Evolutionary conservation across 2,888 invertebrate genomes (phyloP).

Genomic region (Leptothorax acervorum): DNA sequence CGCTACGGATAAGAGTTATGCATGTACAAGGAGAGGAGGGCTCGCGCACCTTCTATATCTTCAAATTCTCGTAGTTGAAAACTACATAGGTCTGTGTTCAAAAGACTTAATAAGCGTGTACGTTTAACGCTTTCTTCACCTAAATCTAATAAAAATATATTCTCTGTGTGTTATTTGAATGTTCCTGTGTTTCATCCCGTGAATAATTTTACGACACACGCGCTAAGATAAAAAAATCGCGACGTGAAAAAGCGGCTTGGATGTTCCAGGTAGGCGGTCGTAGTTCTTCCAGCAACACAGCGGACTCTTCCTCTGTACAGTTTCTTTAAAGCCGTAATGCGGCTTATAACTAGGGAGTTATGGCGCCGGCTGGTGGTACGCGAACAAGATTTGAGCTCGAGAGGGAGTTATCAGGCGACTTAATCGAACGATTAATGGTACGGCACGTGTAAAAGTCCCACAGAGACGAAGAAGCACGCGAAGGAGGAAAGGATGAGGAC

Average conservation of each 20-base stretch:
- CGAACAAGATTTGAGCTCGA: constrained; percentile 51
- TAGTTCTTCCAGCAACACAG: constrained; percentile 33
- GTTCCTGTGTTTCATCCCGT: constrained; percentile 51
- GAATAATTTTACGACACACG: constrained; percentile 4
- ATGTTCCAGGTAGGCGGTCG: constrained; percentile 71
- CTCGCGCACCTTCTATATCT: neutral
- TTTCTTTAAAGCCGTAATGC: constrained; percentile 34
- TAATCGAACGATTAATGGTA: constrained; percentile 80
- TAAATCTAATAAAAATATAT: constrained; percentile 63
- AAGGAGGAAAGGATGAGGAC: constrained; percentile 53
- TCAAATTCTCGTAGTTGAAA: neutral
- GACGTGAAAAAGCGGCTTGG: constrained; percentile 63
- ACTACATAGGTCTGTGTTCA: neutral
- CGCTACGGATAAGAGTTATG: neutral
- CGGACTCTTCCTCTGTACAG: constrained; percentile 16
- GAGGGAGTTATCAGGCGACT: constrained; percentile 75
- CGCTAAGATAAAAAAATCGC: constrained; percentile 33
- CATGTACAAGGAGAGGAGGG: neutral
- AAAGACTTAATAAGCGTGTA: constrained; percentile 2
- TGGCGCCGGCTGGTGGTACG: constrained; percentile 62
- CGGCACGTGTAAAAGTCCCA: constrained; percentile 72
- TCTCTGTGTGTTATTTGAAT: constrained; percentile 55
- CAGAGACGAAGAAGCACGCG: constrained; percentile 57
- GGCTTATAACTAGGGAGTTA: constrained; percentile 64
- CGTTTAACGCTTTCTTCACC: neutral